Percentiles rank a stretch among this genome's conserved stretches.
These are phyloP conservation scores for Gopherus evgoodei DNA, from an alignment of 2,113 vertebrate genomes.

Conservation along the genomic window DNA sequence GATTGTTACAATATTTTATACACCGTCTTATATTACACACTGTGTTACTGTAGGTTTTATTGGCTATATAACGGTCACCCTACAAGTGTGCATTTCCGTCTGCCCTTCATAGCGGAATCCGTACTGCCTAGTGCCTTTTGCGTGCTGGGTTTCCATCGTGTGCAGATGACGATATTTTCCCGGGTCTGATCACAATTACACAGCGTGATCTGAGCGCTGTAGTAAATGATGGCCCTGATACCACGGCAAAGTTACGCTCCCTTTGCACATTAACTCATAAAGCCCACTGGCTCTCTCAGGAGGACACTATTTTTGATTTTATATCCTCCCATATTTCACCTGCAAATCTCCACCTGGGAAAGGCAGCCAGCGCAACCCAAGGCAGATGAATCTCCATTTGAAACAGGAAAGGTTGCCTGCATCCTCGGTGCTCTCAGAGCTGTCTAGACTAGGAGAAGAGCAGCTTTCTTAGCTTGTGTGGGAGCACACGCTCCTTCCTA, in stretches of 20 bases:
- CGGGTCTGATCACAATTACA: neutral
- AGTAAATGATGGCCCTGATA: neutral
- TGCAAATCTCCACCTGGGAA: neutral
- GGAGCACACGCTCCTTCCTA: neutral
- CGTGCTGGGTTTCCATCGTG: accelerated
- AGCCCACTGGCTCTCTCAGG: neutral
- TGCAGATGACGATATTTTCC: accelerated
- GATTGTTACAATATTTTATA: neutral
- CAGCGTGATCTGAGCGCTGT: accelerated
- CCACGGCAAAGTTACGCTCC: neutral
- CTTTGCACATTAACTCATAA: neutral
- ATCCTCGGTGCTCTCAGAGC: neutral
- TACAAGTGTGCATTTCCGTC: accelerated
- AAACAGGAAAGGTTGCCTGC: neutral
- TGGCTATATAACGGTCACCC: accelerated
- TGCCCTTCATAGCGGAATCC: neutral
- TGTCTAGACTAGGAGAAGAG: neutral
- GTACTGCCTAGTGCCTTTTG: neutral
- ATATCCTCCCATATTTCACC: neutral
- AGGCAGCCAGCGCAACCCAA: too few relatives aligned
- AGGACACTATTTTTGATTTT: neutral
- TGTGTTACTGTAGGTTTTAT: accelerated
- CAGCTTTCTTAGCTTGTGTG: neutral
- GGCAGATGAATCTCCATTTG: too few relatives aligned
- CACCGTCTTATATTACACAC: accelerated